Conservation (phyloP, 2,888 invertebrate species). For the Sarcophaga rosellei region DNA sequence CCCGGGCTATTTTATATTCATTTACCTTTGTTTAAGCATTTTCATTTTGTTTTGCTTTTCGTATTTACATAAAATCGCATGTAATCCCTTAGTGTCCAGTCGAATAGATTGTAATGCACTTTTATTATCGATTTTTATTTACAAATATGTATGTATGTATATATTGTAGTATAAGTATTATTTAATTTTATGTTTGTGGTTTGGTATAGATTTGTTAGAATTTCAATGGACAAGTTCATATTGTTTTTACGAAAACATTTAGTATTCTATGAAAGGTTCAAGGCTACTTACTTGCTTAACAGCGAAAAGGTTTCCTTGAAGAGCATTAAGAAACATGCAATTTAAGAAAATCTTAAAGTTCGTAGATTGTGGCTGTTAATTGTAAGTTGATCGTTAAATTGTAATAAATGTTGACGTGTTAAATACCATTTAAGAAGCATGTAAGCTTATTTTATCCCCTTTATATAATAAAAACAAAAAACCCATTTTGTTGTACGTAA, state of each 20-base stretch:
- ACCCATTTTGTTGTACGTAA: too few species aligned
- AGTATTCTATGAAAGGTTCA: slow-evolving; percentile 46
- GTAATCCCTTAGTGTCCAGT: slow-evolving; percentile 47
- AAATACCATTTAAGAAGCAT: not conserved
- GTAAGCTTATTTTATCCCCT: not conserved
- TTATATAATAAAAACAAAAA: not conserved
- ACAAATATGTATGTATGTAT: not conserved
- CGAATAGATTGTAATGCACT: slow-evolving; percentile 14
- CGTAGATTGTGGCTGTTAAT: not conserved
- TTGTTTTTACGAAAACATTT: slow-evolving; percentile 16
- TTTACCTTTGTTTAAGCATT: slow-evolving; percentile 36
- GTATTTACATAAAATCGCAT: slow-evolving; percentile 37
- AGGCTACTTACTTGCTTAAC: slow-evolving; percentile 62
- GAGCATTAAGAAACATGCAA: slow-evolving; percentile 29
- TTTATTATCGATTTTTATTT: slow-evolving; percentile 59
- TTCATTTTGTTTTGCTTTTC: slow-evolving; percentile 41
- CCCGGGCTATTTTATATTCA: slow-evolving; percentile 52
- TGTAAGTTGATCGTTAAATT: not conserved
- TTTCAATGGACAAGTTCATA: slow-evolving; percentile 42
- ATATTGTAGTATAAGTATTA: slow-evolving; percentile 2
- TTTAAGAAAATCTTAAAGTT: not conserved
- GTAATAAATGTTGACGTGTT: not conserved
- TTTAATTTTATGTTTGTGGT: slow-evolving; percentile 54
- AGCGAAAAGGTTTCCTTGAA: slow-evolving; percentile 51
- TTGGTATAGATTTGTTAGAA: slow-evolving; percentile 37